phyloP scores from a whole-genome alignment of 2,888 invertebrate species.

The Tuberolachnus salignus region DNA sequence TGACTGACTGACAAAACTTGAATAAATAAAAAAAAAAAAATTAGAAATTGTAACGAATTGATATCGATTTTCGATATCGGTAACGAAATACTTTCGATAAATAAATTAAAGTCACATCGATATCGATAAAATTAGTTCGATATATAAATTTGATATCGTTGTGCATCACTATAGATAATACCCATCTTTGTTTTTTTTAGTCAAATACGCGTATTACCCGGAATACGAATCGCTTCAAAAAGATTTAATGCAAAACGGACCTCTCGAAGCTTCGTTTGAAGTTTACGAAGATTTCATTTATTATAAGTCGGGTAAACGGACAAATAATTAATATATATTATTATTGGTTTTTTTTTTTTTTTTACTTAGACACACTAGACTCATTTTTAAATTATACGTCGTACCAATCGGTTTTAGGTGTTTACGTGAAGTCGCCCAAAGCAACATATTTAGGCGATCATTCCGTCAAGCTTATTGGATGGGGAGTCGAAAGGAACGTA shows the following conservation, averaged over 20 bases:
- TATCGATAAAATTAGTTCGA: no score
- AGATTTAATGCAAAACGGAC: slow-evolving; percentile 84
- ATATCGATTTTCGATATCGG: no score
- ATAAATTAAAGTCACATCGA: no score
- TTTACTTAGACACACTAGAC: neutral
- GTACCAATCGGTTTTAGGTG: neutral
- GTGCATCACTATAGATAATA: no score
- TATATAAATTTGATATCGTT: no score
- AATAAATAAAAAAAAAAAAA: no score
- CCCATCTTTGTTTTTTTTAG: no score
- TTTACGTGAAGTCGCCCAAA: neutral
- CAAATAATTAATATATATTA: neutral
- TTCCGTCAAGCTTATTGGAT: slow-evolving; percentile 13
- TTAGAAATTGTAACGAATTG: no score
- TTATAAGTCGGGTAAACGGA: slow-evolving; percentile 70
- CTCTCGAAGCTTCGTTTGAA: slow-evolving; percentile 87
- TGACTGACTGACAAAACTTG: no score
- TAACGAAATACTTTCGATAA: no score
- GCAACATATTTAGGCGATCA: slow-evolving; percentile 6
- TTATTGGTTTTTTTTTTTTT: neutral
- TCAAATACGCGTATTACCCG: no score
- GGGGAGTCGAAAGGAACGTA: slow-evolving; percentile 1
- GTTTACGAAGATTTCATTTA: slow-evolving; percentile 84
- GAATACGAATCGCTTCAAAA: slow-evolving; percentile 70
- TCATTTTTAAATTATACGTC: neutral